Percentiles rank a stretch among this genome's conserved stretches.
phyloP scores from a whole-genome alignment of 1,140 invertebrate species.

The Orius insidiosus region DNA sequence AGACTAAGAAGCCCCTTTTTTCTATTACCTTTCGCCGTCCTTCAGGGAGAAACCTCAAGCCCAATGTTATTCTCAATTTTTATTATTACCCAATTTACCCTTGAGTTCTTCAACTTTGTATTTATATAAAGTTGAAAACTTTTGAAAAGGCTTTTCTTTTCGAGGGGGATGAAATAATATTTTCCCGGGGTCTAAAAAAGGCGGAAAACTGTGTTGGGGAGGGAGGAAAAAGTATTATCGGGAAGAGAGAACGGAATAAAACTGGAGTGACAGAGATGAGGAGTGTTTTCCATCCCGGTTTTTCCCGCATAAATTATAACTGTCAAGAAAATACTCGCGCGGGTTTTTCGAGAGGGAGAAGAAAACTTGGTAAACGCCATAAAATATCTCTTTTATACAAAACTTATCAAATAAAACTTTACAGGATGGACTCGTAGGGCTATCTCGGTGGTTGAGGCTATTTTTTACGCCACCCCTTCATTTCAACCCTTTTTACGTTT shows the following conservation, averaged over 20 bases:
- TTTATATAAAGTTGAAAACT: too few relatives aligned
- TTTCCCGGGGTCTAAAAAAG: slow-evolving; percentile 7
- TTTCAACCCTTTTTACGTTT: neutral
- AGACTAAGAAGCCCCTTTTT: too few relatives aligned
- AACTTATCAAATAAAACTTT: slow-evolving; percentile 18
- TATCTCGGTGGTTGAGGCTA: neutral
- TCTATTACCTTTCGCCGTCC: too few relatives aligned
- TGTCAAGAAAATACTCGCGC: slow-evolving; percentile 15
- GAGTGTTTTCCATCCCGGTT: slow-evolving; percentile 1
- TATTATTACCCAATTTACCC: too few relatives aligned
- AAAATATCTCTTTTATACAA: slow-evolving; percentile 17
- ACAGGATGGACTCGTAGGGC: slow-evolving; percentile 4
- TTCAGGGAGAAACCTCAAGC: too few relatives aligned
- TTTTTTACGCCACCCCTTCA: neutral
- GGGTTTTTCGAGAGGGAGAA: slow-evolving; percentile 1
- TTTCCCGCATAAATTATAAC: slow-evolving; percentile 15
- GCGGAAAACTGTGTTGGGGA: neutral
- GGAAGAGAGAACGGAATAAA: slow-evolving; percentile 2
- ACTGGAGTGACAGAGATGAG: neutral
- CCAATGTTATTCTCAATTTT: too few relatives aligned
- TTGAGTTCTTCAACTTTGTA: too few relatives aligned
- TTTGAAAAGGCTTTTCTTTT: neutral
- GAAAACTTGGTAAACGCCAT: slow-evolving; percentile 14
- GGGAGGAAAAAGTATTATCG: slow-evolving; percentile 8
- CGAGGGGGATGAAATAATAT: neutral